These are phyloP conservation scores for Drosophila pegasa DNA, from an alignment of 2,888 invertebrate genomes.

Conservation along the genomic window DNA sequence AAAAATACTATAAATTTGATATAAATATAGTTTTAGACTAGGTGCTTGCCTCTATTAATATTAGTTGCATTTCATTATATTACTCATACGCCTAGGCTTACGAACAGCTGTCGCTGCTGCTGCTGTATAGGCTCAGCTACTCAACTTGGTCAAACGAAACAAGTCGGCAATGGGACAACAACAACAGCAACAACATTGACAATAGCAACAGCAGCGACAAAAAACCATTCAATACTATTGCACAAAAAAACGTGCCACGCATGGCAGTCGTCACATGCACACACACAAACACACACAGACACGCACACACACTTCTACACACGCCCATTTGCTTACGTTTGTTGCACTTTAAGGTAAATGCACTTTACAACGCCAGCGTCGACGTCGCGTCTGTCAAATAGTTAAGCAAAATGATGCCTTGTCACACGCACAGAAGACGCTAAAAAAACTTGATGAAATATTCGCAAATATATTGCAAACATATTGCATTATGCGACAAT, in stretches of 20 bases:
- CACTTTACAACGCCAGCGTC: slow-evolving; percentile 56
- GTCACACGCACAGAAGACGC: slow-evolving; percentile 7
- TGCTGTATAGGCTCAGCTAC: slow-evolving; percentile 29
- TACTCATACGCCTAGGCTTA: slow-evolving; percentile 60
- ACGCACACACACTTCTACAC: slow-evolving; percentile 5
- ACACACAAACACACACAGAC: slow-evolving; percentile 18
- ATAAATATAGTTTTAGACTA: background rate
- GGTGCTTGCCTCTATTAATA: background rate
- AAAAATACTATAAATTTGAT: background rate
- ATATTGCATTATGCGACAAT: slow-evolving; percentile 68
- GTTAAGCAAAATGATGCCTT: slow-evolving; percentile 36
- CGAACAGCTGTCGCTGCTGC: slow-evolving; percentile 16
- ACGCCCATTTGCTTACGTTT: slow-evolving; percentile 58
- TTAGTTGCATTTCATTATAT: slow-evolving; percentile 38
- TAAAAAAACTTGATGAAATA: slow-evolving; percentile 45
- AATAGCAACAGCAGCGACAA: slow-evolving; percentile 8
- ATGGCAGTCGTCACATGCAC: slow-evolving; percentile 51
- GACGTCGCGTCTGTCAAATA: slow-evolving; percentile 32
- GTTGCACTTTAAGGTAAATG: slow-evolving; percentile 78
- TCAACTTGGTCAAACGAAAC: slow-evolving; percentile 63
- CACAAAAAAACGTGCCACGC: slow-evolving; percentile 77
- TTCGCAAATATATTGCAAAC: too few relatives aligned
- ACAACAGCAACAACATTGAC: slow-evolving; percentile 16
- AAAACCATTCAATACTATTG: slow-evolving; percentile 47
- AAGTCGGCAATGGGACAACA: slow-evolving; percentile 41